Evolutionary conservation across 2,113 vertebrate species (phyloP), one percentile per base, ranked within the genome.

Genomic region (Spermophilus dauricus): DNA sequence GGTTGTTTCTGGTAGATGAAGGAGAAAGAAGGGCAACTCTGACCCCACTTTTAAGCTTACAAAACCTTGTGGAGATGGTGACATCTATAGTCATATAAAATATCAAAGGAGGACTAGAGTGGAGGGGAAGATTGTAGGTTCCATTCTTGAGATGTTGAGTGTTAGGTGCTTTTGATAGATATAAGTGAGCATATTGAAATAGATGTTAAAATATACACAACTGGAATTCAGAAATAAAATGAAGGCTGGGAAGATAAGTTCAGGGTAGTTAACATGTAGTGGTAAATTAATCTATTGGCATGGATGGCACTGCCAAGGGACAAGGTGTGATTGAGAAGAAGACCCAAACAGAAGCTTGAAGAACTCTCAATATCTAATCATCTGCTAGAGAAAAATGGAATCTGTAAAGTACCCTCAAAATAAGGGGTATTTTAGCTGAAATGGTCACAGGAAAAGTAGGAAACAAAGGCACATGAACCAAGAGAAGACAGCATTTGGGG

Each of bases 331-430:
- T 65, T 82, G 63, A 93, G 63, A 86, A 96, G 48, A 88, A 82
- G 6, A 1, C 58, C 67, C 53, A 61, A 63, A 93, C 28, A 28
- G 58, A 32, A 17, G 39, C 63, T 85, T 91, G 63, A 94, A 51
- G 53, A 75, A 69, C 83, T 75, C n/a, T 90, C 82, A 76, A 32
- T 96, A 61, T 77, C 95, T 94, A 48, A 78, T 87, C 61, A 89
- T 3, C 48, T 94, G 39, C 42, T 83, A 72, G 20, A 69, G 39
- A 56, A 93, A 96, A 96, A 83, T 42, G 28, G 63, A 80, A 56
- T 45, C 65, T 37, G 0, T 95, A 85, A 96, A 93, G n/a, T 69
- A n/a, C 24, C 12, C n/a, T 75, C 86, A n/a, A 28, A 86, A 76
- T 24, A 8, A 82, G 45, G 56, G 2, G 56, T 58, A 22, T 20